Evolutionary conservation across 1,140 invertebrate species (phyloP), one percentile per base, ranked within the genome.

Genomic region (Paracyclopina nana): DNA sequence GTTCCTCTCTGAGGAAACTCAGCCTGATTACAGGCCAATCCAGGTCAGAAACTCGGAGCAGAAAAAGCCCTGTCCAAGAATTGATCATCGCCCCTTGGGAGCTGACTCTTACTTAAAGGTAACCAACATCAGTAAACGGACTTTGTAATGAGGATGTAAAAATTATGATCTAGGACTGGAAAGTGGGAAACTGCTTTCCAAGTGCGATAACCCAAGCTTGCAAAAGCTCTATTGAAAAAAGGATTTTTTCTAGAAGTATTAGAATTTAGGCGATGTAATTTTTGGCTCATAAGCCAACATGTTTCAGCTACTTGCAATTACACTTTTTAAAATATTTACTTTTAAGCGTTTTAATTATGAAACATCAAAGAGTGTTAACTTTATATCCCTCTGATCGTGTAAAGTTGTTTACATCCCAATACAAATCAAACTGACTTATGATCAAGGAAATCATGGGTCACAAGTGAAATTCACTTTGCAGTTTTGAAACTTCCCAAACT

Each of bases 11-110:
- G 74, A 77, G 3, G 78, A 81, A 68, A 84, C 81, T 11, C 74
- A 79, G 46, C 79, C 81, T 28, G 81, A 86, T 66, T 86, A 86
- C 64, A 69, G 82, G 55, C 75, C 80, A 4, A 68, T 78, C 4
- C 69, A 73, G 55, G 64, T 64, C 56, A 59, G 58, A 55, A 34
- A 20, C 24, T 38, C 25, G 5, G 38, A 29, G 41, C 25, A 16
- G 26, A 4, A 12, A 11, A 20, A 24, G 49, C 28, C 18, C 14
- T n/a, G n/a, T n/a, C n/a, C n/a, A n/a, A 41, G 16, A 34, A 38
- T 29, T 50, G 50, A 31, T 30, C 50, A 42, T 30, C 55, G n/a
- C 48, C 52, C 20, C 26, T 26, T 52, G 53, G 52, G 54, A 6
- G 24, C 28, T 2, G 51, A 50, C 11, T 34, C 49, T 2, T 14